Evolutionary conservation across 2,797 vertebrate genomes (phyloP), one percentile per base, ranked within the genome.

Genomic region (Myripristis murdjan): DNA sequence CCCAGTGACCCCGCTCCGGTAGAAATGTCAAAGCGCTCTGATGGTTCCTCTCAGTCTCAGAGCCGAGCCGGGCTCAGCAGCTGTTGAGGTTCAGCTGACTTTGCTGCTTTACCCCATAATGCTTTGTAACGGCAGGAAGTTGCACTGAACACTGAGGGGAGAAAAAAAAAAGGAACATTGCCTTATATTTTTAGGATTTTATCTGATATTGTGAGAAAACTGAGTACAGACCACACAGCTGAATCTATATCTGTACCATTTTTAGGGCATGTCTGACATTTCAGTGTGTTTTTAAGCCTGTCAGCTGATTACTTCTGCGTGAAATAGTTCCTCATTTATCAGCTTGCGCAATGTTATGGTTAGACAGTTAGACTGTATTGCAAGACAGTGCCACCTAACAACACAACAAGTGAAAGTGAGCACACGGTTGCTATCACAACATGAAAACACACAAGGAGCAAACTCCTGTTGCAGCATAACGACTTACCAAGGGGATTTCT

Each of bases 341-440:
- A 37, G 6, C 28, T 90, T 83, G 55, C 71, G 81, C 55, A 89
- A 82, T 72, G 4, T 54, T 79, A 77, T 52, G 69, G 63, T 85
- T 18, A 15, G 51, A 23, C 79, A 48, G 84, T 89, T 86, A 3
- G 22, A 22, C 35, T 28, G 26, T 75, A 70, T 76, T 54, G 78
- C 51, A 86, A 84, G 24, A 35, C 18, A 5, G n/a, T 2, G 2
- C 4, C 46, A 31, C 70, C 58, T 68, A 47, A 57, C 63, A 49
- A 41, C 51, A 20, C 1, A 63, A 26, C 22, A 24, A 85, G 37
- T 69, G 54, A 84, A 81, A 81, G 67, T 80, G 58, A 64, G 70
- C 70, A 69, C 64, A 78, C 1, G 0, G 58, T 82, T 77, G 28
- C 53, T 43, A 71, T 35, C 39, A 22, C 47, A 69, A 64, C 47